Percentiles rank a stretch among this genome's conserved stretches.
Evolutionary conservation across 2,797 vertebrate species (phyloP).

Genomic region (Thaleichthys pacificus): DNA sequence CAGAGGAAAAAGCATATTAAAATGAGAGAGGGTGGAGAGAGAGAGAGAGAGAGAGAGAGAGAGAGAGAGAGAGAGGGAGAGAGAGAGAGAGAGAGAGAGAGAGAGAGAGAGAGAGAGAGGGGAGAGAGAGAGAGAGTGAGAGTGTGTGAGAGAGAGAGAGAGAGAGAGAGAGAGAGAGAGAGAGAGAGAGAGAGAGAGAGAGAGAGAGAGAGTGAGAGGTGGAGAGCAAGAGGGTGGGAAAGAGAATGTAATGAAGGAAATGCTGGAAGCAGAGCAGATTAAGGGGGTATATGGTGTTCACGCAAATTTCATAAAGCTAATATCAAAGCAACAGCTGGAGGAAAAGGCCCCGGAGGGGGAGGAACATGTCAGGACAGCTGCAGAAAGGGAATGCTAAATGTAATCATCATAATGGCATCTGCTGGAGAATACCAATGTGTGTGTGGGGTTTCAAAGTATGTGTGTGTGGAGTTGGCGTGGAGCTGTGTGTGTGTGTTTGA

Average conservation of each 20-base stretch:
- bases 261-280: conserved; percentile 57
- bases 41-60: neutral
- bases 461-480: neutral
- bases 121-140: neutral
- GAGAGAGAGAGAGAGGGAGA: neutral
- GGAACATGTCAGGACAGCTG: conserved; percentile 61
- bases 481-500: neutral
- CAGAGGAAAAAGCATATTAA: conserved; percentile 3
- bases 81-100: conserved; percentile 18
- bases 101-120: conserved; percentile 16
- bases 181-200: neutral
- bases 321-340: conserved; percentile 77
- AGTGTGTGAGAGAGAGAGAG: neutral
- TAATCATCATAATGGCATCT: conserved; percentile 50
- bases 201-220: neutral
- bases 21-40: conserved; percentile 4
- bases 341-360: conserved; percentile 46
- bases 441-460: conserved; percentile 1
- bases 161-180: conserved; percentile 4
- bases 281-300: conserved; percentile 51
- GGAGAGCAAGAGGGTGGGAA: conserved; percentile 18
- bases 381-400: conserved; percentile 63
- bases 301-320: conserved; percentile 70
- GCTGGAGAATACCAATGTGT: conserved; percentile 31
- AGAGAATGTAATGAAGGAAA: conserved; percentile 26